These are phyloP conservation scores for Spilosoma lubricipeda DNA, from an alignment of 2,888 invertebrate species.

Conservation along the genomic window DNA sequence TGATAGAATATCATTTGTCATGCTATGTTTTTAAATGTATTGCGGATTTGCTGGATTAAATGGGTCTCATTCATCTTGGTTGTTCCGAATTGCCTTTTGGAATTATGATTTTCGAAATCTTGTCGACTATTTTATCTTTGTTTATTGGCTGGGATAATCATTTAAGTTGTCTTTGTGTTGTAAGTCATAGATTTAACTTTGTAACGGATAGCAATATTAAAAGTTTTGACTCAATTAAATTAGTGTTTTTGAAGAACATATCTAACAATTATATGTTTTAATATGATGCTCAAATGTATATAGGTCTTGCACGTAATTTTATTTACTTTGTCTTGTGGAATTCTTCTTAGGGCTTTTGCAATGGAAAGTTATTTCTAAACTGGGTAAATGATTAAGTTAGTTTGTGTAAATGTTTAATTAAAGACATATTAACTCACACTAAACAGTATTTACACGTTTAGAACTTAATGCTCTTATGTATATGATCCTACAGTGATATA, in stretches of 20 bases:
- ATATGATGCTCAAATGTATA: neutral
- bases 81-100: conserved; percentile 13
- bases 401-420: too few relatives aligned
- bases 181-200: neutral
- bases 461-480: neutral
- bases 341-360: neutral
- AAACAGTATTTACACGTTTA: neutral
- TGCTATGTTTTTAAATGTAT: conserved; percentile 35
- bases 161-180: neutral
- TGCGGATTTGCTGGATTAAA: conserved; percentile 29
- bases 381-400: too few relatives aligned
- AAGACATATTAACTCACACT: neutral
- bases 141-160: neutral
- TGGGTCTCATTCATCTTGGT: conserved; percentile 6
- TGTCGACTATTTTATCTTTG: neutral
- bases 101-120: conserved; percentile 17
- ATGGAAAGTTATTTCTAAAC: too few relatives aligned
- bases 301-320: neutral
- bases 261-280: neutral
- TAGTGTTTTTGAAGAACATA: neutral
- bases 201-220: neutral
- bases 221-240: neutral
- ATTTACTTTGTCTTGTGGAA: neutral
- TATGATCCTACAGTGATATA: neutral
- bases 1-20: conserved; percentile 44